These are phyloP conservation scores for Acomys russatus DNA, from an alignment of 2,797 vertebrate genomes.

Conservation along the genomic window DNA sequence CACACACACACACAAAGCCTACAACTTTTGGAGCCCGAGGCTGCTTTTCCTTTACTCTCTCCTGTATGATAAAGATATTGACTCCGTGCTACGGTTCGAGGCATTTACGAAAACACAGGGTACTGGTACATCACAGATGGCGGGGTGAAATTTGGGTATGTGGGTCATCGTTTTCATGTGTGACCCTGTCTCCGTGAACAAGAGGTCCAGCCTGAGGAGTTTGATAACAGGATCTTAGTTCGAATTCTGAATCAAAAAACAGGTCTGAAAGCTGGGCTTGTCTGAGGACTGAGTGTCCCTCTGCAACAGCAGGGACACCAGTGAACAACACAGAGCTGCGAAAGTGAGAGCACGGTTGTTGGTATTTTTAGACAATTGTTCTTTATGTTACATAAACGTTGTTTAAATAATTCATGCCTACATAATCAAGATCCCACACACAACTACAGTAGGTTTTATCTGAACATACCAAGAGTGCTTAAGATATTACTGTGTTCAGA, in stretches of 20 bases:
- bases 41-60: slow-evolving; percentile 3
- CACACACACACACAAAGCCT: not conserved
- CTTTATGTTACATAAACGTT: slow-evolving; percentile 69
- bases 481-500: slow-evolving; percentile 50
- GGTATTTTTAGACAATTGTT: slow-evolving; percentile 68
- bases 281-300: slow-evolving; percentile 14
- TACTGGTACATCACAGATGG: not conserved
- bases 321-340: not conserved
- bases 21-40: slow-evolving; percentile 29
- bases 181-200: slow-evolving; percentile 31
- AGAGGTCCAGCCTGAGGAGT: not conserved
- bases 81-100: slow-evolving; percentile 13
- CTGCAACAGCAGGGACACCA: not conserved
- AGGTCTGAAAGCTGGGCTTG: not conserved
- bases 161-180: not conserved
- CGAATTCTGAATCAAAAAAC: slow-evolving; percentile 16
- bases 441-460: slow-evolving; percentile 64
- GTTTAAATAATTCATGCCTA: slow-evolving; percentile 74
- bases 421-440: slow-evolving; percentile 68
- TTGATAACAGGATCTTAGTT: not conserved
- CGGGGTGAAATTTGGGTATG: not conserved
- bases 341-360: slow-evolving; percentile 5
- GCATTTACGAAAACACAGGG: not conserved
- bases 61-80: slow-evolving; percentile 34
- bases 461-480: slow-evolving; percentile 41